Percentiles rank a stretch among this genome's conserved stretches.
phyloP scores from a whole-genome alignment of 2,797 vertebrate species.

The Anguilla marmorata region DNA sequence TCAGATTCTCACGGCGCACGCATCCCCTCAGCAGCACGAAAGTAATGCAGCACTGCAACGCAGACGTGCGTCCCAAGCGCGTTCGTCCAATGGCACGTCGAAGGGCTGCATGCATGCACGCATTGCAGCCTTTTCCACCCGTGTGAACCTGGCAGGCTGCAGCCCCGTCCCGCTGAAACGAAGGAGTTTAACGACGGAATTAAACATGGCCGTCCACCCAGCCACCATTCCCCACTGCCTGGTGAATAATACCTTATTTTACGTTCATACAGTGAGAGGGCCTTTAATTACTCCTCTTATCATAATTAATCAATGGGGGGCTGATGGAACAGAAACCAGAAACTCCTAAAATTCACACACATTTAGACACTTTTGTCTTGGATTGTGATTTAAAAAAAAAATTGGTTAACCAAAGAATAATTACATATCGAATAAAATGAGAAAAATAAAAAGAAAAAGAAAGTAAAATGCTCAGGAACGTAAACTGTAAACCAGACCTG shows the following conservation, averaged over 20 bases:
- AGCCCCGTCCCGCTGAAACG: neutral
- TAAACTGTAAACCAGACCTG: too few species aligned
- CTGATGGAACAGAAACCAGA: neutral
- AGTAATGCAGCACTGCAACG: neutral
- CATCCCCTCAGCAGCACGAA: neutral
- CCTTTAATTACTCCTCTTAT: slow-evolving; percentile 28
- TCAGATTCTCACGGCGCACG: neutral
- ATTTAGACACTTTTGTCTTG: neutral
- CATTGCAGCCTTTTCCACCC: neutral
- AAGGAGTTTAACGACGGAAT: slow-evolving; percentile 13
- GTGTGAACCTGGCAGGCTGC: neutral
- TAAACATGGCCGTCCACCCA: slow-evolving; percentile 22
- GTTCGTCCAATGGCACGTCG: neutral
- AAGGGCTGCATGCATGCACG: neutral
- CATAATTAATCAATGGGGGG: slow-evolving; percentile 28
- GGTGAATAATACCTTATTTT: slow-evolving; percentile 33
- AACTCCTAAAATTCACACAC: neutral
- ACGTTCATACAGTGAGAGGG: slow-evolving; percentile 19
- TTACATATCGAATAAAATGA: neutral
- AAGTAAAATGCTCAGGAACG: neutral
- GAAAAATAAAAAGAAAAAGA: neutral
- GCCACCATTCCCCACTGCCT: slow-evolving; percentile 13
- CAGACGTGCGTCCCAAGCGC: neutral
- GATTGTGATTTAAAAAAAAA: neutral
- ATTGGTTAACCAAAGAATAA: neutral